phyloP scores from a whole-genome alignment of 2,888 invertebrate genomes.

The Monochamus alternatus region DNA sequence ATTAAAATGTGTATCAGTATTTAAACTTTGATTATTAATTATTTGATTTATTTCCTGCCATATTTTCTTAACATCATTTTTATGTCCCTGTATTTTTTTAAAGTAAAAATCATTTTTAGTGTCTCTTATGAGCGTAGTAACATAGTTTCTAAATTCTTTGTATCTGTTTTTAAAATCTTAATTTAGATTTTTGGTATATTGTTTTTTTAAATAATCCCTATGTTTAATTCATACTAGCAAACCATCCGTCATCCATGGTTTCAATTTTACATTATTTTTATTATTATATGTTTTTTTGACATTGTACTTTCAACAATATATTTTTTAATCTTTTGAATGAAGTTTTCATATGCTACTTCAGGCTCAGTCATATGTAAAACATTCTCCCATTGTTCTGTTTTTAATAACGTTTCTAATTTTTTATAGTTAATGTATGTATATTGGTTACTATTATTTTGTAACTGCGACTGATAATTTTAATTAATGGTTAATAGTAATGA shows the following conservation, averaged over 20 bases:
- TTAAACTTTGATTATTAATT: neutral
- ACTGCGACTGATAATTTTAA: too few species aligned
- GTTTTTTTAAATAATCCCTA: slow-evolving; percentile 1
- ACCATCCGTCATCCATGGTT: slow-evolving; percentile 1
- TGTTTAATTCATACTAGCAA: neutral
- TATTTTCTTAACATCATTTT: too few species aligned
- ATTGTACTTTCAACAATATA: neutral
- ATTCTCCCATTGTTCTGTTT: too few species aligned
- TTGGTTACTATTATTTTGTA: too few species aligned
- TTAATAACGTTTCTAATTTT: too few species aligned
- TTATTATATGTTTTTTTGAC: neutral
- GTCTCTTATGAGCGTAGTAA: too few species aligned
- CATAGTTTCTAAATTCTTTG: slow-evolving; percentile 3
- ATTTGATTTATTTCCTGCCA: too few species aligned
- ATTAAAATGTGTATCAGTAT: too few species aligned
- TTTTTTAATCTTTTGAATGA: neutral
- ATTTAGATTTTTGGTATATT: neutral
- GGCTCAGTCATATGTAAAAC: neutral
- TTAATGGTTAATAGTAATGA: too few species aligned
- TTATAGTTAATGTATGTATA: too few species aligned
- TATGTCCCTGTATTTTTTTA: too few species aligned
- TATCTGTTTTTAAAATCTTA: neutral
- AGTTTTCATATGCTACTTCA: neutral
- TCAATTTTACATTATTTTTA: neutral
- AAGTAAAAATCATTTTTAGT: too few species aligned